phyloP scores from a whole-genome alignment of 1,140 invertebrate genomes.

The Macrotrachela quadricornifera region DNA sequence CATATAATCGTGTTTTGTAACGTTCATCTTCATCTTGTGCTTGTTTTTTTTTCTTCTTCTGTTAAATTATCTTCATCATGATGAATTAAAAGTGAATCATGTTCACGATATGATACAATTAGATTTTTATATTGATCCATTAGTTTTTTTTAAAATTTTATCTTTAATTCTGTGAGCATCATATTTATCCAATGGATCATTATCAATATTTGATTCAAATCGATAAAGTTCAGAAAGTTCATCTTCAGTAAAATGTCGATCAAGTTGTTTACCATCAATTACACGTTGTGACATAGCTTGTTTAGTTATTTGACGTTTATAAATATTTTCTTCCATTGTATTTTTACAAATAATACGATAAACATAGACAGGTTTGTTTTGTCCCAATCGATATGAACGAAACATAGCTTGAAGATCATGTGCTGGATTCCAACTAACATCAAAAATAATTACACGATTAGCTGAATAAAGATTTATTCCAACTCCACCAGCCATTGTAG shows the following conservation, averaged over 20 bases:
- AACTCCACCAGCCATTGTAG: conserved; percentile 75
- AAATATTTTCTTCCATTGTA: conserved; percentile 97
- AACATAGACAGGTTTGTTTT: conserved; percentile 73
- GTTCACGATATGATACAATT: conserved; percentile 64
- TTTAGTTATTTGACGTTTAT: conserved; percentile 80
- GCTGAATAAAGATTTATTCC: conserved; percentile 71
- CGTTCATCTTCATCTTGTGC: too few relatives aligned
- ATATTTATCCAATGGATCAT: too few relatives aligned
- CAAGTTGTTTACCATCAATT: conserved; percentile 88
- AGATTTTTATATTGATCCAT: conserved; percentile 45
- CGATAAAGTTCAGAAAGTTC: conserved; percentile 71
- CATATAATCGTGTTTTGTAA: too few relatives aligned
- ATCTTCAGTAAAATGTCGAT: conserved; percentile 67
- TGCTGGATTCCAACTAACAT: conserved; percentile 91
- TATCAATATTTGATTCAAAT: too few relatives aligned
- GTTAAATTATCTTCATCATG: conserved; percentile 1
- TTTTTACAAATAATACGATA: conserved; percentile 70
- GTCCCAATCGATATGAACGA: conserved; percentile 65
- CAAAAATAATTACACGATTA: conserved; percentile 87
- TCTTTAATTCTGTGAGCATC: conserved; percentile 44
- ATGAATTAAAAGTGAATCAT: conserved; percentile 65
- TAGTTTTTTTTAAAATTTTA: conserved; percentile 58
- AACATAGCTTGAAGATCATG: conserved; percentile 96
- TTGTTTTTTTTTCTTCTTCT: conserved; percentile 5
- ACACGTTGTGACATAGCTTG: conserved; percentile 75